phyloP scores from a whole-genome alignment of 2,113 vertebrate species.

The Macroglossus sobrinus region DNA sequence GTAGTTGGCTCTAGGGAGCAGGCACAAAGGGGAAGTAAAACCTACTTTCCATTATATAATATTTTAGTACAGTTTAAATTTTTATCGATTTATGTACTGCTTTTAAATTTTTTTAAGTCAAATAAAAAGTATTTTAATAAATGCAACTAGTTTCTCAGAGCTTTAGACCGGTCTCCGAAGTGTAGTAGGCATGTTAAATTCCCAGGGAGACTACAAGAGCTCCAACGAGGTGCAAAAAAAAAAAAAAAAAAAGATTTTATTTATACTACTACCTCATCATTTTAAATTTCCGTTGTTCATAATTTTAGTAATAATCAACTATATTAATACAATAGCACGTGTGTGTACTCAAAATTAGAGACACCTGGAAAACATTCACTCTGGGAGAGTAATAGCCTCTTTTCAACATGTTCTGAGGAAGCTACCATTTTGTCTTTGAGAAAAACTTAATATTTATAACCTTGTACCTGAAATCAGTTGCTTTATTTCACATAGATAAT shows the following conservation, averaged over 20 bases:
- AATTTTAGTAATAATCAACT: not conserved
- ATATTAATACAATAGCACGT: not conserved
- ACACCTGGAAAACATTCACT: not conserved
- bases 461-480: not conserved
- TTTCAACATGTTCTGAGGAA: not conserved
- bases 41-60: conserved; percentile 20
- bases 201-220: not conserved
- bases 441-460: not conserved
- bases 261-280: not conserved
- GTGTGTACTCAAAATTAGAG: not conserved
- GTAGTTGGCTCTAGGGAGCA: not conserved
- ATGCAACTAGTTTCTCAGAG: not conserved
- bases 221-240: not conserved
- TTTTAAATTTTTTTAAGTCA: not conserved
- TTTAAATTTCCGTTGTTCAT: not conserved
- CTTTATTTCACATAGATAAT: not conserved
- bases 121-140: not conserved
- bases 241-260: not conserved
- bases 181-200: not conserved
- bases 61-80: conserved; percentile 16
- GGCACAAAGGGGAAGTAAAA: not conserved
- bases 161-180: not conserved
- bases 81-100: not conserved
- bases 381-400: not conserved
- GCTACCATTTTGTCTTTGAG: not conserved